Evolutionary conservation across 2,113 vertebrate genomes (phyloP), one percentile per base, ranked within the genome.

Genomic region (Paradoxurus hermaphroditus): DNA sequence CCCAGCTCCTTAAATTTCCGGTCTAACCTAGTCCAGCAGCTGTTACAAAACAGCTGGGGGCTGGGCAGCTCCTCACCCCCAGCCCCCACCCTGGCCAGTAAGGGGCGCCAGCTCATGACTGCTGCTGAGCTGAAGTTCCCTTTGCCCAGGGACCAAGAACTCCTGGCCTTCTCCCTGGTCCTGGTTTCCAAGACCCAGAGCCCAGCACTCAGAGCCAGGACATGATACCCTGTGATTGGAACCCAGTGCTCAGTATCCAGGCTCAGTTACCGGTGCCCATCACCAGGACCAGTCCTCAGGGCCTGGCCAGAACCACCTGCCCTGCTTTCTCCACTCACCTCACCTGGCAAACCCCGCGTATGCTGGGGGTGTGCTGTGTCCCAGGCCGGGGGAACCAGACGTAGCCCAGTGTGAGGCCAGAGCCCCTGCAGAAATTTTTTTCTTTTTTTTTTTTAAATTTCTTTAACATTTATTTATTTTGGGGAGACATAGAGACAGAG

Each of bases 41-140:
- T 97, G 83, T 91, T 97, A 67, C 36, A 36, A 92, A 97, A 97
- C 85, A 97, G 77, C 46, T 59, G 95, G 70, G 73, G 15, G n/a
- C 67, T 51, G n/a, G 86, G 73, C 70, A 89, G 83, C 21, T 86
- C n/a, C 90, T 96, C 49, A n/a, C 23, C 44, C 29, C 23, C 0
- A 0, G 77, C 46, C 39, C 39, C 46, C 8, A 14, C 59, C 70
- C 59, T 36, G n/a, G 51, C 70, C 44, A 62, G 59, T 79, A 79
- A 92, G 25, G 65, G 63, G 81, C 63, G 94, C 68, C 63, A 93
- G 36, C 79, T 94, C 85, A 29, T 56, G 49, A 83, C 25, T 25
- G 27, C 27, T 7, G 0, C 53, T 31, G n/a, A 86, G 46, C 65
- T 51, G 62, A 49, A 49, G 18, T 41, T 10, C 14, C 51, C 31